Conservation (phyloP, 2,797 vertebrate genomes). For the Mastacembelus armatus region DNA sequence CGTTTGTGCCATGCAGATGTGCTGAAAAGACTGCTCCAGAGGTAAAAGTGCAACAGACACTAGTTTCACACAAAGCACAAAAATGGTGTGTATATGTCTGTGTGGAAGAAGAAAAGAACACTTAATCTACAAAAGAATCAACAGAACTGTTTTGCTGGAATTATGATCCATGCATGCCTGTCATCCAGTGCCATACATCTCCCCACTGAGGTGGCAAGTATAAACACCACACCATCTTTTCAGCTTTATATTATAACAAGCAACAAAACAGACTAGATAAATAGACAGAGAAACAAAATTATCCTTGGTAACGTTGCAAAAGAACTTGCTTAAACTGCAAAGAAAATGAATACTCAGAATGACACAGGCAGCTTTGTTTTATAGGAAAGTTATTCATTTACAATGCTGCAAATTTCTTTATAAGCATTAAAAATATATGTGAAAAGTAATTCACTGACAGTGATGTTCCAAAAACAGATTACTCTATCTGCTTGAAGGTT, state of each 20-base stretch:
- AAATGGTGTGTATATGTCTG: neutral
- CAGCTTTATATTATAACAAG: neutral
- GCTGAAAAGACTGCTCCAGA: neutral
- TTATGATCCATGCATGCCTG: neutral
- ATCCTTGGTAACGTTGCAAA: neutral
- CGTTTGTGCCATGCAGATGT: no score
- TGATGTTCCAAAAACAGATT: constrained; percentile 24
- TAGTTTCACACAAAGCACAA: neutral
- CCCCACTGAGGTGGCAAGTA: neutral
- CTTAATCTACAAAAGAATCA: neutral
- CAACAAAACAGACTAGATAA: neutral
- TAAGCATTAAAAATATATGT: constrained; percentile 8
- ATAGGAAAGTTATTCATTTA: neutral
- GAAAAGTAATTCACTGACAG: neutral
- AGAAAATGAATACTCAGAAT: neutral
- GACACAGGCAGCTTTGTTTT: neutral
- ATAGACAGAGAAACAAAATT: neutral
- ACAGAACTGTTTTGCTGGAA: neutral
- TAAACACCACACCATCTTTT: neutral
- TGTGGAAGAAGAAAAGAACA: neutral
- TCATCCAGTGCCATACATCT: neutral
- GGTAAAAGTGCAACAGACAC: constrained; percentile 16
- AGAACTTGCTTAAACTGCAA: neutral
- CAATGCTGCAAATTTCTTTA: neutral
- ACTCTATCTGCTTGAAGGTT: constrained; percentile 50